phyloP scores from a whole-genome alignment of 2,113 vertebrate genomes.

The Nannospalax galili region DNA sequence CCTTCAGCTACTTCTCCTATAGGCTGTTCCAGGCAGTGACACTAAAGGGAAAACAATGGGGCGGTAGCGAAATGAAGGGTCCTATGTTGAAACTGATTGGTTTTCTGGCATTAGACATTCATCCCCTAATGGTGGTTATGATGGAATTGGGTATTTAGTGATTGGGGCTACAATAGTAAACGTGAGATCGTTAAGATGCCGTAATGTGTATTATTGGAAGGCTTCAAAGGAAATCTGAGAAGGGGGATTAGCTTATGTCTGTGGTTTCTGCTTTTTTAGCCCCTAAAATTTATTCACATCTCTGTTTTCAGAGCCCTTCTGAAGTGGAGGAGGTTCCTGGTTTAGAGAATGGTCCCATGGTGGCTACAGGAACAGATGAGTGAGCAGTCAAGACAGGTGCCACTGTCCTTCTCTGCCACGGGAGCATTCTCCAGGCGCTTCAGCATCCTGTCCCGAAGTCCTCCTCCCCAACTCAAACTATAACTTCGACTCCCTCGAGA shows the following conservation, averaged over 20 bases:
- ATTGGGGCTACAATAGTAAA: background rate
- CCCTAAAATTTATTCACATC: background rate
- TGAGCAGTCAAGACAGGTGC: background rate
- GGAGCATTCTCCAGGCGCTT: background rate
- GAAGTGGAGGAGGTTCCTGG: conserved; percentile 69
- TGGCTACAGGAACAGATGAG: conserved; percentile 39
- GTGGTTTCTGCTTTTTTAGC: conserved; percentile 7
- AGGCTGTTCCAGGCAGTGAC: background rate
- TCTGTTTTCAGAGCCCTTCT: conserved; percentile 69
- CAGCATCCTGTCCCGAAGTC: background rate
- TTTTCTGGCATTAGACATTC: conserved; percentile 30
- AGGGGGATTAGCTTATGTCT: background rate
- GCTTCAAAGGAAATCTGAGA: background rate
- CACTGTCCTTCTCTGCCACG: background rate
- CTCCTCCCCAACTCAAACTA: conserved; percentile 3
- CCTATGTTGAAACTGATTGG: background rate
- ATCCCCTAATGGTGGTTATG: background rate
- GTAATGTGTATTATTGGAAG: background rate
- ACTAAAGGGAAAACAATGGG: background rate
- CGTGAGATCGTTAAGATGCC: background rate
- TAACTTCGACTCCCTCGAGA: background rate
- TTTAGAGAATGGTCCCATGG: conserved; percentile 30
- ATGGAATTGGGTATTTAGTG: background rate
- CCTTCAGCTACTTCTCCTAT: background rate
- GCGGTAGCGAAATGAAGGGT: background rate